Evolutionary conservation across 2,888 invertebrate species (phyloP).

Genomic region (Luffia ferchaultella): DNA sequence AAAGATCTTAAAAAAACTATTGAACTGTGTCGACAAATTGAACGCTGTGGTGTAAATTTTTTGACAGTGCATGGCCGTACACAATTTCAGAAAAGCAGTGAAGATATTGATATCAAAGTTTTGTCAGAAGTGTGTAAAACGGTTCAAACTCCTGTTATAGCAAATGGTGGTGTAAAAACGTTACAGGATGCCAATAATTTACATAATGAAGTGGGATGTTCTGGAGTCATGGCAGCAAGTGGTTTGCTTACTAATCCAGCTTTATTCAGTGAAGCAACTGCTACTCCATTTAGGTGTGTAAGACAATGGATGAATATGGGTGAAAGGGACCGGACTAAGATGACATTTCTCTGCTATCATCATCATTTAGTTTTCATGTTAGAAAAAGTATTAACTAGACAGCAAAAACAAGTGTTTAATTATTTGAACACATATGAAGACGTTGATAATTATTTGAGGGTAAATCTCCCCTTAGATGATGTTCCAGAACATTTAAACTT

Average conservation of each 20-base stretch:
- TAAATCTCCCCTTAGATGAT: conserved; percentile 60
- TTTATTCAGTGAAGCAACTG: conserved; percentile 76
- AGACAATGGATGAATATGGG: conserved; percentile 83
- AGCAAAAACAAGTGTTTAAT: conserved; percentile 81
- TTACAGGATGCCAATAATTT: conserved; percentile 76
- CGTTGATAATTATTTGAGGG: conserved; percentile 74
- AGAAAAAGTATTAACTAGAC: conserved; percentile 78
- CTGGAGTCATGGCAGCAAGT: conserved; percentile 93
- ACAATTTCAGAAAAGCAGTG: conserved; percentile 79
- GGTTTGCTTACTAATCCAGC: conserved; percentile 92
- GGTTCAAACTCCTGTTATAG: conserved; percentile 84
- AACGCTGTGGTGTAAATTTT: conserved; percentile 88
- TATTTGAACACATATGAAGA: conserved; percentile 71
- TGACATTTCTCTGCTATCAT: conserved; percentile 88
- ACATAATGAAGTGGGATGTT: conserved; percentile 72
- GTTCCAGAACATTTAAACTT: conserved; percentile 23
- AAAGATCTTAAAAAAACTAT: conserved; percentile 76
- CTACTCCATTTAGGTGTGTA: conserved; percentile 80
- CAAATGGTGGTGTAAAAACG: conserved; percentile 89
- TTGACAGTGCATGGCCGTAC: conserved; percentile 93
- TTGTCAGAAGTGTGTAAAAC: conserved; percentile 76
- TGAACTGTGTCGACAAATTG: conserved; percentile 79
- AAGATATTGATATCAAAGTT: conserved; percentile 73
- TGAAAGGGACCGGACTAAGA: conserved; percentile 64
- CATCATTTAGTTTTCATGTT: conserved; percentile 97